Conservation (phyloP, 2,888 invertebrate species). For the Lumbricus terrestris region DNA sequence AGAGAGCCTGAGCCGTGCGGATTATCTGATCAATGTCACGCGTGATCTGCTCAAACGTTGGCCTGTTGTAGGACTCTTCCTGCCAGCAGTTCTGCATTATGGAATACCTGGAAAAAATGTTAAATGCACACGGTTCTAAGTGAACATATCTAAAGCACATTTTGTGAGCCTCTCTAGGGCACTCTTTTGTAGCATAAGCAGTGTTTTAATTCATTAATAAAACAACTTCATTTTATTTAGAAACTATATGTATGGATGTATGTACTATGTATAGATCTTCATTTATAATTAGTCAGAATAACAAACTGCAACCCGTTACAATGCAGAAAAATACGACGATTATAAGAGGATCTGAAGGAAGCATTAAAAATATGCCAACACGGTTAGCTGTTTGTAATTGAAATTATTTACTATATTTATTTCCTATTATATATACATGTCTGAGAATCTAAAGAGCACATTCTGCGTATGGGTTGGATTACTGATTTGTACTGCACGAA, state of each 20-base stretch:
- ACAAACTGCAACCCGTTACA: too few relatives aligned
- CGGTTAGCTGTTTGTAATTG: too few relatives aligned
- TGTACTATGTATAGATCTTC: too few relatives aligned
- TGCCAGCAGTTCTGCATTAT: constrained; percentile 38
- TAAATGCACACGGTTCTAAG: neutral
- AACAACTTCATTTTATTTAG: neutral
- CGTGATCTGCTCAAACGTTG: constrained; percentile 32
- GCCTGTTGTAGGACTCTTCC: constrained; percentile 31
- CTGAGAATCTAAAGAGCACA: neutral
- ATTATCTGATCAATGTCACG: constrained; percentile 34
- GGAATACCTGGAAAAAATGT: constrained; percentile 32
- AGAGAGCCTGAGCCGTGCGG: constrained; percentile 25
- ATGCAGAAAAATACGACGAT: too few relatives aligned
- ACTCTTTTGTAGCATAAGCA: neutral
- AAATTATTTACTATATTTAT: too few relatives aligned
- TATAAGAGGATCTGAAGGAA: too few relatives aligned
- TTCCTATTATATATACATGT: too few relatives aligned
- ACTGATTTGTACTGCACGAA: too few relatives aligned
- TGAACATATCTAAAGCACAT: neutral
- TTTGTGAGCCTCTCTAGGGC: neutral
- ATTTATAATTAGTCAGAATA: too few relatives aligned
- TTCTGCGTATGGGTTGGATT: too few relatives aligned
- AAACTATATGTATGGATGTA: too few relatives aligned
- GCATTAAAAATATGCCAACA: too few relatives aligned
- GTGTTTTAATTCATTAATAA: neutral